Evolutionary conservation across 2,113 vertebrate genomes (phyloP).

Genomic region (Ammodytes dubius): DNA sequence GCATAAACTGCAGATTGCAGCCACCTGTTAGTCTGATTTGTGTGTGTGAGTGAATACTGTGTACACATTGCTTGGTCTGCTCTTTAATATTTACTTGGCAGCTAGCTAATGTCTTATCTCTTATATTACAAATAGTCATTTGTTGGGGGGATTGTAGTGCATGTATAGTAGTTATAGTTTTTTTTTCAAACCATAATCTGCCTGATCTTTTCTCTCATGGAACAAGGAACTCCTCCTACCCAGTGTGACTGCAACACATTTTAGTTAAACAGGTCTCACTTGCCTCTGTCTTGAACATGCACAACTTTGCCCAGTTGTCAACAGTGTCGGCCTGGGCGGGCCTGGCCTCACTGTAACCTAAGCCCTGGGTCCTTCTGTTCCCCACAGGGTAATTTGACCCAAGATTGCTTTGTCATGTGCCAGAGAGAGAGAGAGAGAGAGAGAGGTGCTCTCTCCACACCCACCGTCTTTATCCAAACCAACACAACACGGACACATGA

Average conservation of each 20-base stretch:
- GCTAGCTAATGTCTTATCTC: too few species aligned
- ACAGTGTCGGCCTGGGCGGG: slow-evolving; percentile 56
- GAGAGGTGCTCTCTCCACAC: slow-evolving; percentile 67
- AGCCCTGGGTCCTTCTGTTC: slow-evolving; percentile 68
- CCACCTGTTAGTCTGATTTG: background rate
- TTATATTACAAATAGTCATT: too few species aligned
- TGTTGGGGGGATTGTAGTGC: background rate
- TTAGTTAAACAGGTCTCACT: slow-evolving; percentile 32
- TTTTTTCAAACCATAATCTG: background rate
- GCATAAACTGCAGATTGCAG: background rate
- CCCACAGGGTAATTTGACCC: slow-evolving; percentile 79
- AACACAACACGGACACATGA: slow-evolving; percentile 54
- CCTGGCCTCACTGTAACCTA: slow-evolving; percentile 71
- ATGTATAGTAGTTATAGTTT: background rate
- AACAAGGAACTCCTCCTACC: background rate
- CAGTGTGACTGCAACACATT: background rate
- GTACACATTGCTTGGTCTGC: too few species aligned
- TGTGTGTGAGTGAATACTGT: background rate
- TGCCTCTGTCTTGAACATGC: slow-evolving; percentile 47
- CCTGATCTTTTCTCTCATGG: background rate
- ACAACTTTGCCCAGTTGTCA: slow-evolving; percentile 52
- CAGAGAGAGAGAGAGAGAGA: slow-evolving; percentile 62
- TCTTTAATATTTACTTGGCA: too few species aligned
- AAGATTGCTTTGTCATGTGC: slow-evolving; percentile 75
- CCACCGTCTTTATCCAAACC: slow-evolving; percentile 64